Conservation (phyloP, 2,797 vertebrate genomes). For the Simalia tracyae region DNA sequence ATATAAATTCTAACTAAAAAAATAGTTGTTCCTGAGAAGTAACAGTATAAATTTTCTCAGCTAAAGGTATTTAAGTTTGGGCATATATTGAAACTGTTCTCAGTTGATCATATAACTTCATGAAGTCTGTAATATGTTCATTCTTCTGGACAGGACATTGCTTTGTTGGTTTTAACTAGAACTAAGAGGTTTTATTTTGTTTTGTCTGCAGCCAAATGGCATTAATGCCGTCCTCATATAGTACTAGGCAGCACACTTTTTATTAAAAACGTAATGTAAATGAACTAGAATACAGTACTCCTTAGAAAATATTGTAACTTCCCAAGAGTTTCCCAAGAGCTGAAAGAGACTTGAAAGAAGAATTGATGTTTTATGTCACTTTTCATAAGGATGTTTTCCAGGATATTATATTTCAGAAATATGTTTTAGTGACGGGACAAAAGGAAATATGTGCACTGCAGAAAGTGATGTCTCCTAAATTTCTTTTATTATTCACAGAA, state of each 20-base stretch:
- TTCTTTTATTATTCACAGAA: neutral
- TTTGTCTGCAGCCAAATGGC: neutral
- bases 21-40: neutral
- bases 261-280: neutral
- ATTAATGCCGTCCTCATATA: neutral
- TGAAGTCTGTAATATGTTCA: accelerated
- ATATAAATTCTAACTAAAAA: accelerated
- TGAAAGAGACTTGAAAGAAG: neutral
- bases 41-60: neutral
- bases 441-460: neutral
- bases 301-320: neutral
- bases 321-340: neutral
- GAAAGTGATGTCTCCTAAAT: neutral
- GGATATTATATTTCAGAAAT: conserved; percentile 1
- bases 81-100: neutral
- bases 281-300: neutral
- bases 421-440: neutral
- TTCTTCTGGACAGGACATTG: conserved; percentile 5
- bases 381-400: neutral
- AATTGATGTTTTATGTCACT: neutral
- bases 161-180: neutral
- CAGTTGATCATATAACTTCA: neutral
- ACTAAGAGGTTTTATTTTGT: neutral
- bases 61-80: conserved; percentile 15
- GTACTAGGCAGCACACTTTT: neutral